Base-by-base conservation (phyloP, 1,140 invertebrate genomes). In the Drosophila kepulauana region DNA sequence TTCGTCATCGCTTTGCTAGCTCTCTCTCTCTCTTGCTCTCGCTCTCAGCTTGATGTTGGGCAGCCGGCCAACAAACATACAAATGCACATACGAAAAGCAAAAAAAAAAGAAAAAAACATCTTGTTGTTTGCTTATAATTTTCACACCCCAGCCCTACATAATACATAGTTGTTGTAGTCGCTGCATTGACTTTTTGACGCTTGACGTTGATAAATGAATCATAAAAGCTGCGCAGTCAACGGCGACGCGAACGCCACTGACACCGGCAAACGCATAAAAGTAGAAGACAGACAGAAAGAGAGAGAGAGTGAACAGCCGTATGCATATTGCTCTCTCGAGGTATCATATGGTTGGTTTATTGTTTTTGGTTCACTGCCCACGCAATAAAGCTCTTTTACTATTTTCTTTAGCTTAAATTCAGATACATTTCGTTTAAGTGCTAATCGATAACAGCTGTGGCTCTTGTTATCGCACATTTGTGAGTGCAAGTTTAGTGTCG, bases 131-230 rank as follows among this genome's bases (percentile, higher is more conserved):
- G 75, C 56, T 59, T 71, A 79, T 51, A 72, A 49, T 74, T 82
- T 87, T 79, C 68, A 79, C 81, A 84, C 71, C 67, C 64, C 70
- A 51, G 46, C 13, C 45, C 25, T 49, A 28, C 28, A 62, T 16
- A 77, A 8, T 49, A 48, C 33, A 20, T 16, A 63, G 59, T 58
- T 70, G 52, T 70, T 75, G 51, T 69, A 70, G 45, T 63, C 49
- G 65, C 66, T 86, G 78, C 82, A 86, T 86, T 86, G 81, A 77
- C 81, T 84, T 82, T 82, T 75, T 70, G 66, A 70, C 58, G 58
- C 58, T 72, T 79, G 84, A 88, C 84, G 84, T 84, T 88, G 85
- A 87, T 88, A 87, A 88, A 88, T 87, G 84, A 87, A 87, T 87
- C 84, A 87, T 88, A 84, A 77, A 80, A 80, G 84, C 85, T 78